A percentile compares a stretch with the other conserved stretches of the same genome.
These are phyloP conservation scores for Synergus gifuensis DNA, from an alignment of 2,888 invertebrate species.

Conservation along the genomic window DNA sequence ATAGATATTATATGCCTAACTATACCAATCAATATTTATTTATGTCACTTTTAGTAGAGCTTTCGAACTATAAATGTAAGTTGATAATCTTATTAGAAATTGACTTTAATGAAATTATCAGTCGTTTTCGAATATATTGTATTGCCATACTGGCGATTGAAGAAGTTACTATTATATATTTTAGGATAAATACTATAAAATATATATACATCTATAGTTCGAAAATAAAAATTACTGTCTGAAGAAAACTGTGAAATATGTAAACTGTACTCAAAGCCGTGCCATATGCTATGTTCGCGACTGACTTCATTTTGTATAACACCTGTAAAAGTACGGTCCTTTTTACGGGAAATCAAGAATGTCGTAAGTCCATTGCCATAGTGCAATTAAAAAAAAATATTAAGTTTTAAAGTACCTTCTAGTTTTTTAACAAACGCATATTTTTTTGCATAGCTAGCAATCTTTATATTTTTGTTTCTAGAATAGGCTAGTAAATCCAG, in stretches of 20 bases:
- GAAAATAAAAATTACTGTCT: slow-evolving; percentile 10
- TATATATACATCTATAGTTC: slow-evolving; percentile 32
- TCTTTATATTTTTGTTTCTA: slow-evolving; percentile 25
- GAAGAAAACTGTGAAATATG: slow-evolving; percentile 16
- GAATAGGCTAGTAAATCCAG: slow-evolving; percentile 16
- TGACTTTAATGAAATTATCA: neutral
- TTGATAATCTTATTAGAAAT: neutral
- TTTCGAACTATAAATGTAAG: slow-evolving; percentile 35
- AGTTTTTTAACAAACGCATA: slow-evolving; percentile 36
- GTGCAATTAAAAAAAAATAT: slow-evolving; percentile 39
- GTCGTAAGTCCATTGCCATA: slow-evolving; percentile 36
- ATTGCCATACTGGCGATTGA: neutral
- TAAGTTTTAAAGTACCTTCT: slow-evolving; percentile 40
- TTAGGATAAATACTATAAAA: neutral
- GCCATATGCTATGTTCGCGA: slow-evolving; percentile 38
- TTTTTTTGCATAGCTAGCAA: slow-evolving; percentile 31
- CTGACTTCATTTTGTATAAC: slow-evolving; percentile 35
- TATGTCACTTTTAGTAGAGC: slow-evolving; percentile 28
- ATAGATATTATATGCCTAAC: slow-evolving; percentile 4
- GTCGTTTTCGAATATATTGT: neutral
- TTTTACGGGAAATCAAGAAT: slow-evolving; percentile 16
- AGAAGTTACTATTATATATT: slow-evolving; percentile 1
- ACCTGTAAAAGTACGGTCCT: slow-evolving; percentile 5
- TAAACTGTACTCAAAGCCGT: slow-evolving; percentile 38
- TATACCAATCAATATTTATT: slow-evolving; percentile 20